phyloP scores from a whole-genome alignment of 2,113 vertebrate species.

The Ceratotherium simum region DNA sequence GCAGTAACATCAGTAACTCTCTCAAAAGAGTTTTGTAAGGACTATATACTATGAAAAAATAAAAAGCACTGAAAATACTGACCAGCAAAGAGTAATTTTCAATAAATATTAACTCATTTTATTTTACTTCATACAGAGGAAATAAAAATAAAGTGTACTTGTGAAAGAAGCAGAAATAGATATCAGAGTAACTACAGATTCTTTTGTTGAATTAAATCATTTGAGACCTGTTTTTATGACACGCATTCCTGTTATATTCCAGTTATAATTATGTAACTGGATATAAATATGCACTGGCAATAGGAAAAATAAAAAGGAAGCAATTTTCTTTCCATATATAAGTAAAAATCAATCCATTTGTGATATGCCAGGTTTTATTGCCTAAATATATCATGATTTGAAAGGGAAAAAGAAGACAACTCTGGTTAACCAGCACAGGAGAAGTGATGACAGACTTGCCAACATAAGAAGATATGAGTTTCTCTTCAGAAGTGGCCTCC shows the following conservation, averaged over 20 bases:
- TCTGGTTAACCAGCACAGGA: background rate
- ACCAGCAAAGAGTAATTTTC: background rate
- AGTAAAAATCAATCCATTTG: constrained; percentile 4
- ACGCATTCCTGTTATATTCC: background rate
- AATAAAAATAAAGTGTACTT: constrained; percentile 23
- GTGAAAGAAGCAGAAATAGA: background rate
- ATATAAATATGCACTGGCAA: background rate
- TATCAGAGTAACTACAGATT: background rate
- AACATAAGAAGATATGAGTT: background rate
- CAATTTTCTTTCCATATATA: background rate
- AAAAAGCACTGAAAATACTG: background rate
- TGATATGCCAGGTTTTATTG: background rate
- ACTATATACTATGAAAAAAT: background rate
- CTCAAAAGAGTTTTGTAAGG: background rate
- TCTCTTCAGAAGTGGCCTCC: background rate
- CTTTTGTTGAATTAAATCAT: background rate
- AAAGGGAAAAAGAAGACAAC: background rate
- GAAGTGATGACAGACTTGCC: background rate
- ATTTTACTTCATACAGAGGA: background rate
- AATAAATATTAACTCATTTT: background rate
- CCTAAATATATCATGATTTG: background rate
- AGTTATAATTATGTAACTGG: background rate
- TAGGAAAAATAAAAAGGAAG: background rate
- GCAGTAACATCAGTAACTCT: background rate
- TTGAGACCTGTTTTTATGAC: background rate